Percentiles rank a stretch among this genome's conserved stretches.
phyloP scores from a whole-genome alignment of 2,113 vertebrate genomes.

The Carollia perspicillata region DNA sequence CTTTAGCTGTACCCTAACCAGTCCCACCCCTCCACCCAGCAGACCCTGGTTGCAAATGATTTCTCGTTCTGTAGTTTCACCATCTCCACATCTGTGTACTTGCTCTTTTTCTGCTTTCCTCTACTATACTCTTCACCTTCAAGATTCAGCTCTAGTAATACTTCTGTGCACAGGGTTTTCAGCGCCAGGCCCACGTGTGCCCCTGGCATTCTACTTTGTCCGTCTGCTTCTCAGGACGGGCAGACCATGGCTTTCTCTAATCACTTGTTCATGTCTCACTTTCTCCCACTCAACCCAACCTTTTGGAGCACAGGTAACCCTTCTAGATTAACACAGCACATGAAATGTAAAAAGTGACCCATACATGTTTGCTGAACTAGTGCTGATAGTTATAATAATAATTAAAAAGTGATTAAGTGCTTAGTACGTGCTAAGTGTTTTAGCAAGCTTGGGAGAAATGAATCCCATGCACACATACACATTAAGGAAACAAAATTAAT shows the following conservation, averaged over 20 bases:
- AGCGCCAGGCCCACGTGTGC: fast-evolving
- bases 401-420: not conserved
- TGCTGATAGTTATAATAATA: not conserved
- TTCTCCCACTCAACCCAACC: not conserved
- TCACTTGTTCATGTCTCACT: not conserved
- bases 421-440: not conserved
- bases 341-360: not conserved
- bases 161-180: not conserved
- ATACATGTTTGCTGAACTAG: not conserved
- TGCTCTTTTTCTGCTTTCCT: not conserved
- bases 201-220: not conserved
- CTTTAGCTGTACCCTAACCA: not conserved
- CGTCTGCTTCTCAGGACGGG: not conserved
- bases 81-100: not conserved
- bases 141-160: not conserved
- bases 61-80: not conserved
- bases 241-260: not conserved
- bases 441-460: not conserved
- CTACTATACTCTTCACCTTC: not conserved
- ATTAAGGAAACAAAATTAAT: not conserved
- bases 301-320: not conserved
- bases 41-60: not conserved
- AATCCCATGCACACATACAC: not conserved
- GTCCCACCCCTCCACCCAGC: no score
- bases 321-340: not conserved